These are phyloP conservation scores for Drosophila macrospina DNA, from an alignment of 2,888 invertebrate genomes.

Conservation along the genomic window DNA sequence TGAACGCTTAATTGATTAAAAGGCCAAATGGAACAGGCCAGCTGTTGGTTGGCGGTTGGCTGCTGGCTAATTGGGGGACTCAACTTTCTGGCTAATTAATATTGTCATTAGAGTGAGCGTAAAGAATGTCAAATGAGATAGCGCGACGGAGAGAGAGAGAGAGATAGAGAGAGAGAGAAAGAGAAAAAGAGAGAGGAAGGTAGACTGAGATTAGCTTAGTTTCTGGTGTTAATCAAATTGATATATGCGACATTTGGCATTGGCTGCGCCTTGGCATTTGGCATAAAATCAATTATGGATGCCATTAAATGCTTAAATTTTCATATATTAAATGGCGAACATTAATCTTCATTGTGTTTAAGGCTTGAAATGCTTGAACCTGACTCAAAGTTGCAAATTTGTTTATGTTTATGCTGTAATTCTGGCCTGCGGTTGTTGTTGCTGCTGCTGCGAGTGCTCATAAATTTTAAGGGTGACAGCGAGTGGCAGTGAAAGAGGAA, in stretches of 20 bases:
- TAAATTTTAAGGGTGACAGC: constrained; percentile 27
- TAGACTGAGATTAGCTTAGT: background rate
- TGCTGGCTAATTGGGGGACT: constrained; percentile 66
- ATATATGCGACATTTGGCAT: constrained; percentile 11
- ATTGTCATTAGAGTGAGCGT: constrained; percentile 61
- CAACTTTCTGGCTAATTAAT: constrained; percentile 76
- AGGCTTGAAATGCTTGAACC: constrained; percentile 25
- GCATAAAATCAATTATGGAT: constrained; percentile 18
- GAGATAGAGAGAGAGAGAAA: background rate
- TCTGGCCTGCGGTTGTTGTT: constrained; percentile 8
- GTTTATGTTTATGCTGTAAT: constrained; percentile 30
- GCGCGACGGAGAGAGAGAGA: too few species aligned
- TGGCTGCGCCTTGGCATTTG: constrained; percentile 1
- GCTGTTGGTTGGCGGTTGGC: constrained; percentile 1
- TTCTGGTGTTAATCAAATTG: constrained; percentile 18
- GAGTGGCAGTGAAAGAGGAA: constrained; percentile 1
- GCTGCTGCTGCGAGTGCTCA: constrained; percentile 26
- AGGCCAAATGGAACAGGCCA: constrained; percentile 30
- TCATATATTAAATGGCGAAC: constrained; percentile 13
- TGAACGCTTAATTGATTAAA: constrained; percentile 48
- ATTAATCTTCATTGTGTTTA: constrained; percentile 34
- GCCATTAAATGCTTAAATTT: constrained; percentile 22
- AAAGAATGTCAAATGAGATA: constrained; percentile 10
- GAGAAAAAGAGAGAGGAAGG: too few species aligned
- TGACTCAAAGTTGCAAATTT: constrained; percentile 44